These are phyloP conservation scores for Tiliqua scincoides DNA, from an alignment of 2,113 vertebrate genomes.

Conservation along the genomic window DNA sequence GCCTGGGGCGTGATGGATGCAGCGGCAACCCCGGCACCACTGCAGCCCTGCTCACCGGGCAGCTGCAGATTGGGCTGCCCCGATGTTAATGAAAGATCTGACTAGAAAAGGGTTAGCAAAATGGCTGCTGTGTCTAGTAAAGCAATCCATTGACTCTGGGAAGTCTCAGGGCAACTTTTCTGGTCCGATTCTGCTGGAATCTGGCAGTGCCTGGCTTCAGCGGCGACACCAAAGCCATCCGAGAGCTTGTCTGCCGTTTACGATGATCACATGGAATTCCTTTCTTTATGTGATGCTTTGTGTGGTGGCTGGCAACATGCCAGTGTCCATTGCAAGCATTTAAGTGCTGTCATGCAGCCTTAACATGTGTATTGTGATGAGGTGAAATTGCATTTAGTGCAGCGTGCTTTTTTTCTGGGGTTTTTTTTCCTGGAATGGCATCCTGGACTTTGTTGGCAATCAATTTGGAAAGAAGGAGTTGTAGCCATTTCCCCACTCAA, in stretches of 20 bases:
- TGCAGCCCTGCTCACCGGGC: too few species aligned
- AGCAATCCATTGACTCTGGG: neutral
- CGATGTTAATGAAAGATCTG: neutral
- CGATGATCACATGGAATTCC: too few species aligned
- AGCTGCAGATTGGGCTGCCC: too few species aligned
- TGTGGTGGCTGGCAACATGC: too few species aligned
- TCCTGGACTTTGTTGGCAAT: neutral
- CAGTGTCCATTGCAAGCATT: too few species aligned
- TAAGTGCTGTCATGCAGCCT: too few species aligned
- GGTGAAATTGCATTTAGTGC: neutral
- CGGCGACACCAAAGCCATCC: neutral
- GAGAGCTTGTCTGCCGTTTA: too few species aligned
- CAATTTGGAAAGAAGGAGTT: neutral
- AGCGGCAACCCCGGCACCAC: too few species aligned
- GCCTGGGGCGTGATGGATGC: too few species aligned
- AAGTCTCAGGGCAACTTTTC: neutral
- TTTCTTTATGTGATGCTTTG: too few species aligned
- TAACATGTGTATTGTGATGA: neutral
- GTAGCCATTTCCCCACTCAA: neutral
- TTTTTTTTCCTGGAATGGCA: neutral
- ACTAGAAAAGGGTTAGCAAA: slow-evolving; percentile 3
- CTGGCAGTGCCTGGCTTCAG: neutral
- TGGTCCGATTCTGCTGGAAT: neutral
- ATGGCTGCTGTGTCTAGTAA: slow-evolving; percentile 13
- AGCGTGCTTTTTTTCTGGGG: too few species aligned